A percentile compares a stretch with the other conserved stretches of the same genome.
Conservation (phyloP, 2,797 vertebrate species). For the Pteronotus mesoamericanus region DNA sequence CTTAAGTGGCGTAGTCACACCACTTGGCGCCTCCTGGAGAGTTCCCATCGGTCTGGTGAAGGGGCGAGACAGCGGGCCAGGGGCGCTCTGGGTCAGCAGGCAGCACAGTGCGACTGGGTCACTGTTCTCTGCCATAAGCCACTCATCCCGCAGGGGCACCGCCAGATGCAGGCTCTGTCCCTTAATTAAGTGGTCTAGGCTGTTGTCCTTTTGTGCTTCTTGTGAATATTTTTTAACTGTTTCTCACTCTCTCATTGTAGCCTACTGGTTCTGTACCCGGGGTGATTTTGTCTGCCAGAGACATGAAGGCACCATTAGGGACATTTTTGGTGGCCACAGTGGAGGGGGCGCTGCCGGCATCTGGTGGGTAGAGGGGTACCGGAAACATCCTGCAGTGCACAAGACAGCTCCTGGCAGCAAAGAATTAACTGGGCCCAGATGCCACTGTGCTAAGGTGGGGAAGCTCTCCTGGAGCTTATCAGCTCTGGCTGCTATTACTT, state of each 20-base stretch:
- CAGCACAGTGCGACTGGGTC: background rate
- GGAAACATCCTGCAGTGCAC: background rate
- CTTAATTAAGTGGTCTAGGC: background rate
- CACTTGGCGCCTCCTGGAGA: background rate
- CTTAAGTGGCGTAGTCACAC: background rate
- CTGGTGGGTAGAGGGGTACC: background rate
- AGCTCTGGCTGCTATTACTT: background rate
- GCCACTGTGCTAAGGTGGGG: background rate
- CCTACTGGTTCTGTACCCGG: background rate
- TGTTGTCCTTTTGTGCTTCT: background rate
- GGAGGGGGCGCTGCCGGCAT: background rate
- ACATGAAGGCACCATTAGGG: background rate
- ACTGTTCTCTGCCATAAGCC: rapidly evolving
- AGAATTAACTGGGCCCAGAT: background rate
- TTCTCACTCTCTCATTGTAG: background rate
- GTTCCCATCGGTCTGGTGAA: background rate
- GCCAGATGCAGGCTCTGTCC: background rate
- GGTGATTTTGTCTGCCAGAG: background rate
- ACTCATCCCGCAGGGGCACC: too few species aligned
- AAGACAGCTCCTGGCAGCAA: background rate
- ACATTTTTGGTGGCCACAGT: background rate
- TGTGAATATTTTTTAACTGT: background rate
- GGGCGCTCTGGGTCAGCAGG: background rate
- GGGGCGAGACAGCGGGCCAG: background rate
- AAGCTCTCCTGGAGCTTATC: too few species aligned